Base-by-base conservation (phyloP, 2,113 vertebrate species). In the Opisthocomus hoazin region DNA sequence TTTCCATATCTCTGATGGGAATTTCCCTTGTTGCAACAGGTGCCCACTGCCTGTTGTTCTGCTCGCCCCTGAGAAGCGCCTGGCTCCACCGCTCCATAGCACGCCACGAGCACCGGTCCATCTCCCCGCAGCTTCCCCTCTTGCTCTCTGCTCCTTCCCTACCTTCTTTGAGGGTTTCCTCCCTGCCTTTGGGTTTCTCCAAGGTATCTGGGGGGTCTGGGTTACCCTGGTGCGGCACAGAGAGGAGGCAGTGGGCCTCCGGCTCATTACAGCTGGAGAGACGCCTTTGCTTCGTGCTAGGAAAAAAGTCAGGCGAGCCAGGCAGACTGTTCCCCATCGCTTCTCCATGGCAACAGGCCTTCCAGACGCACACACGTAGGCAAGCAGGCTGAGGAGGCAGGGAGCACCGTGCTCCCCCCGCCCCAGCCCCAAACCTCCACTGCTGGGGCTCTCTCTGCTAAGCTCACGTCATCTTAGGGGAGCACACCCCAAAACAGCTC, bases 261-360 rank as follows among this genome's bases (percentile, higher is more conserved):
- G 0, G 43, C 77, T 79, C 69, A 6, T 46, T 84, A 11, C 84
- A 94, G 89, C 87, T 87, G 89, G 84, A 68, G 83, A 89, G 54
- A 82, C 3, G 81, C 37, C 80, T 94, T 84, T 87, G 64, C 95
- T 91, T 96, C 10, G 1, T 87, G 94, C 80, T 78, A 36, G 89
- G 82, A 89, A 37, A 36, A 43, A n/a, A 93, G 89, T 84, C 68
- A 70, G 93, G 75, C 48, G 0, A 95, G 73, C 27, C 86, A 90
- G 56, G 87, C 94, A 94, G 95, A 68, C 89, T 53, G 77, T 78
- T 97, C 91, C 74, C 94, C 94, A 96, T 84, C 15, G 1, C 87
- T 95, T 96, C 95, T 96, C 96, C 96, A 97, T 97, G 96, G 96
- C 96, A 97, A 97, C 96, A 82, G 94, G 94, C 93, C 93, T 96